A percentile compares a stretch with the other conserved stretches of the same genome.
Conservation (phyloP, 2,888 invertebrate species). For the Chouioia cunea region DNA sequence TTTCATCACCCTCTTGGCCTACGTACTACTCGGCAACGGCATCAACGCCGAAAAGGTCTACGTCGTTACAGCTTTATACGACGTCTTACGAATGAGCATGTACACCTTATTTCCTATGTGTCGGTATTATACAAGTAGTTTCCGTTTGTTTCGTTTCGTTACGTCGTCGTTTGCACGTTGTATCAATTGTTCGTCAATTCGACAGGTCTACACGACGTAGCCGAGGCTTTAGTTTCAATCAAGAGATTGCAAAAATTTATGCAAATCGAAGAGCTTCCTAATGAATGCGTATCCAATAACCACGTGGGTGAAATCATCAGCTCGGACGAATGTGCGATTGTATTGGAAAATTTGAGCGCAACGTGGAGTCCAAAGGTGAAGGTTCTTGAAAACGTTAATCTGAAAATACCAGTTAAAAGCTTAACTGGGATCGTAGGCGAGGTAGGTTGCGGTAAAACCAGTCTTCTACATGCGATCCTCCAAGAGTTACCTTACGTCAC, state of each 20-base stretch:
- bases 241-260: slow-evolving; percentile 67
- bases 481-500: slow-evolving; percentile 76
- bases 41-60: slow-evolving; percentile 81
- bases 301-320: background rate
- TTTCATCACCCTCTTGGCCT: slow-evolving; percentile 77
- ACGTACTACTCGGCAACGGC: slow-evolving; percentile 73
- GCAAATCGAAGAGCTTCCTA: slow-evolving; percentile 37
- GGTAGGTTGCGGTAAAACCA: slow-evolving; percentile 77
- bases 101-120: slow-evolving; percentile 77
- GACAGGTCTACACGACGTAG: slow-evolving; percentile 75
- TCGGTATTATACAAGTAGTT: too few relatives aligned
- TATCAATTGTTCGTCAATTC: slow-evolving; percentile 34
- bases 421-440: slow-evolving; percentile 77
- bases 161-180: background rate
- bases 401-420: slow-evolving; percentile 75
- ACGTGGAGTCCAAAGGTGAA: slow-evolving; percentile 79
- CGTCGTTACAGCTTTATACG: slow-evolving; percentile 80
- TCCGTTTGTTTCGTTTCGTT: too few relatives aligned
- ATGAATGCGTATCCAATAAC: background rate
- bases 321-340: slow-evolving; percentile 54
- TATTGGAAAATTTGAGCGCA: slow-evolving; percentile 75
- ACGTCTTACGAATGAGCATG: slow-evolving; percentile 80
- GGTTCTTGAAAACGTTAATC: slow-evolving; percentile 77
- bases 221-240: slow-evolving; percentile 76
- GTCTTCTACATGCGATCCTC: slow-evolving; percentile 71